Evolutionary conservation across 2,888 invertebrate genomes (phyloP).

Genomic region (Eilema sororculum): DNA sequence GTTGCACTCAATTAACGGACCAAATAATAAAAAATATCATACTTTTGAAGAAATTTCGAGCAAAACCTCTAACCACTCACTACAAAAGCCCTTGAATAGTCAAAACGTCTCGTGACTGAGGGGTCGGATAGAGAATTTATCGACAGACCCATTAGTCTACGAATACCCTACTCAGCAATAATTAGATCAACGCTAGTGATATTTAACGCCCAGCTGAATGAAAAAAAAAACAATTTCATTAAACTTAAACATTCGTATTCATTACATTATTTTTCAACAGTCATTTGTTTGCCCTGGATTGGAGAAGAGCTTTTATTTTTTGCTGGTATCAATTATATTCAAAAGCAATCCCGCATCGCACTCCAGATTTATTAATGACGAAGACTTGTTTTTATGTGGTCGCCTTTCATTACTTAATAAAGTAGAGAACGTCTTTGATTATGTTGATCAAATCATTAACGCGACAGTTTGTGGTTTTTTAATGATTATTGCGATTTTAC

Average conservation of each 20-base stretch:
- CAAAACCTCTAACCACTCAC: too few species aligned
- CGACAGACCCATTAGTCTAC: constrained; percentile 21
- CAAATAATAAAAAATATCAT: too few species aligned
- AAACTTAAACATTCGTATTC: constrained; percentile 21
- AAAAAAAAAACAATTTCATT: constrained; percentile 39
- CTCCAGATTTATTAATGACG: constrained; percentile 27
- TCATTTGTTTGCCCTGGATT: constrained; percentile 39
- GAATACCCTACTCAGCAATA: constrained; percentile 20
- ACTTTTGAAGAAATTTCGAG: too few species aligned
- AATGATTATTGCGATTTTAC: not conserved
- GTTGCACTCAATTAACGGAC: too few species aligned
- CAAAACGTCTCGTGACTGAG: not conserved
- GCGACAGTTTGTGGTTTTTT: constrained; percentile 4
- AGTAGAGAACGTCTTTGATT: constrained; percentile 17
- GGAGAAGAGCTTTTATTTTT: constrained; percentile 50
- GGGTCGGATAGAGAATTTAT: not conserved
- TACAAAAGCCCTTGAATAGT: too few species aligned
- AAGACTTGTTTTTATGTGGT: constrained; percentile 7
- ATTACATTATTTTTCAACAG: constrained; percentile 13
- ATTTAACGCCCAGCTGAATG: constrained; percentile 29
- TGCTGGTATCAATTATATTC: constrained; percentile 44
- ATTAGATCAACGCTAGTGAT: constrained; percentile 22
- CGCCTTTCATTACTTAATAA: constrained; percentile 22
- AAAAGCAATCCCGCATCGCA: constrained; percentile 37
- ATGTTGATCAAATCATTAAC: constrained; percentile 19